These are phyloP conservation scores for Mirounga angustirostris DNA, from an alignment of 2,113 vertebrate genomes.

Conservation along the genomic window DNA sequence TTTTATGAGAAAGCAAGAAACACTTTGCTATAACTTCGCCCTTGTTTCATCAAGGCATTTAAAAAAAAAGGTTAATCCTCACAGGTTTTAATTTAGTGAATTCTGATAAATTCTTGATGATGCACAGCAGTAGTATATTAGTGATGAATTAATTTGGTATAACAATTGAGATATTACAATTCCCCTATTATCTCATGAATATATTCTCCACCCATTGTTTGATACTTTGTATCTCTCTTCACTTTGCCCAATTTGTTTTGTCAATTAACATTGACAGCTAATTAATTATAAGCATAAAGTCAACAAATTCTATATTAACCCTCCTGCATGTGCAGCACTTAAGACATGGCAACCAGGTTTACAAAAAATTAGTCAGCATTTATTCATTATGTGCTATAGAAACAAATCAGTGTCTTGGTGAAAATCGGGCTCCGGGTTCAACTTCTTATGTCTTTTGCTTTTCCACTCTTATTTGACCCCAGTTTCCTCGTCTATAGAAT, in stretches of 20 bases:
- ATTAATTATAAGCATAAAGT: slow-evolving; percentile 32
- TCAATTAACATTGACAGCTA: neutral
- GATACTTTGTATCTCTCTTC: neutral
- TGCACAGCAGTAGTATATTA: neutral
- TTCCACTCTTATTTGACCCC: neutral
- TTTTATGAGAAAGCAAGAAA: slow-evolving; percentile 41
- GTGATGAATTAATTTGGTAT: slow-evolving; percentile 56
- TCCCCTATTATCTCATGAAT: slow-evolving; percentile 40
- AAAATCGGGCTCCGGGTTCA: neutral
- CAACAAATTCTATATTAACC: neutral
- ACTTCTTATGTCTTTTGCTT: neutral
- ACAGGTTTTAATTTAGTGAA: slow-evolving; percentile 54
- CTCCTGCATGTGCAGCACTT: neutral
- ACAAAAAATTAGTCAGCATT: neutral
- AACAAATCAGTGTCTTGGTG: neutral
- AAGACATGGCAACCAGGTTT: neutral
- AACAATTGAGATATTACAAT: slow-evolving; percentile 55
- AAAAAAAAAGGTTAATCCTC: slow-evolving; percentile 44
- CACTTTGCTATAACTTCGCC: neutral
- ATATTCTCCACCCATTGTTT: neutral
- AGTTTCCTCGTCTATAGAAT: neutral
- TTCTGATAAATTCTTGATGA: slow-evolving; percentile 22
- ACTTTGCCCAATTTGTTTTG: neutral
- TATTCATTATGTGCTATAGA: neutral
- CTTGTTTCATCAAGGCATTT: slow-evolving; percentile 39